phyloP scores from a whole-genome alignment of 2,797 vertebrate species.

The Brachyalestes nurse region DNA sequence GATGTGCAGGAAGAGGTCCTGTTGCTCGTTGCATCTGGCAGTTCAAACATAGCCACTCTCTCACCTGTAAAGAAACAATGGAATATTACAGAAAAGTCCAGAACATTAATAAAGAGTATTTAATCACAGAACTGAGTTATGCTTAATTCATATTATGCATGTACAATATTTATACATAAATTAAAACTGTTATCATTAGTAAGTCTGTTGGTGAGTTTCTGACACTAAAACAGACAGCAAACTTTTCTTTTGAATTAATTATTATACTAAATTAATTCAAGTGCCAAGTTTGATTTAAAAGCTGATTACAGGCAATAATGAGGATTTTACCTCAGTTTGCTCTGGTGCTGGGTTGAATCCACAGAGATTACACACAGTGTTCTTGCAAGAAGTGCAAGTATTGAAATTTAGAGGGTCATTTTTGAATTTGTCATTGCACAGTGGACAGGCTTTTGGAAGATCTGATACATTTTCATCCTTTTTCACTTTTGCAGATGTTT shows the following conservation, averaged over 20 bases:
- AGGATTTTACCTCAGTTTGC: slow-evolving; percentile 67
- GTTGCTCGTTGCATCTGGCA: slow-evolving; percentile 85
- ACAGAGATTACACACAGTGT: slow-evolving; percentile 84
- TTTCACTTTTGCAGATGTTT: slow-evolving; percentile 54
- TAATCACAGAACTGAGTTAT: no score
- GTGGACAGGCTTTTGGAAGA: slow-evolving; percentile 73
- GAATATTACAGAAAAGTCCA: slow-evolving; percentile 44
- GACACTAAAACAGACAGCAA: no score
- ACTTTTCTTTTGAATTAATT: no score
- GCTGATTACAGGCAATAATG: no score
- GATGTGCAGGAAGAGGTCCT: slow-evolving; percentile 58
- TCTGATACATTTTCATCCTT: slow-evolving; percentile 64
- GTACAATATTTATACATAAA: no score
- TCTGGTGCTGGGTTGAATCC: slow-evolving; percentile 87
- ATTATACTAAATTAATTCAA: no score
- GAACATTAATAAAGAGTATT: slow-evolving; percentile 46
- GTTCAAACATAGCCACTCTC: slow-evolving; percentile 88
- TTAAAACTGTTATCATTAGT: no score
- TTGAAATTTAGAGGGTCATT: slow-evolving; percentile 83
- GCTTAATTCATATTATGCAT: no score
- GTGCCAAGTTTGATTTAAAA: neutral
- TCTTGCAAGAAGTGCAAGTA: slow-evolving; percentile 85
- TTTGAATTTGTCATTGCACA: slow-evolving; percentile 83
- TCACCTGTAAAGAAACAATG: slow-evolving; percentile 69
- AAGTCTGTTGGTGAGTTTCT: no score